Conservation (phyloP, 2,888 invertebrate genomes). For the Cinara cedri region DNA sequence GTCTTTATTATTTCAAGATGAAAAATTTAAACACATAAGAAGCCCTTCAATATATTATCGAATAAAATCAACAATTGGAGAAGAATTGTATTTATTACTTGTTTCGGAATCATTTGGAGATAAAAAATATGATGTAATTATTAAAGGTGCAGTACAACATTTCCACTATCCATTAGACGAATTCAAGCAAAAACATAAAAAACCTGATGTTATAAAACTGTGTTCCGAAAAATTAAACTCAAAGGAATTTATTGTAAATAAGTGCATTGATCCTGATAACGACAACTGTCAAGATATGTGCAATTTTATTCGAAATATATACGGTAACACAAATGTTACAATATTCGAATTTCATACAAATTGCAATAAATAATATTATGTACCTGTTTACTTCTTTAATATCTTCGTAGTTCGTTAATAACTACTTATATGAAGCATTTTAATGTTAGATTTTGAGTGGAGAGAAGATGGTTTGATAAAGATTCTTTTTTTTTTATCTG, state of each 20-base stretch:
- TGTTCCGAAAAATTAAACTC: not conserved
- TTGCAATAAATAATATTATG: not conserved
- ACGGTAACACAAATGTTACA: not conserved
- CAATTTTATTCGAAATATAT: not conserved
- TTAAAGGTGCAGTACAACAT: not conserved
- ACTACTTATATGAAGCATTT: too few species aligned
- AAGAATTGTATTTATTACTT: not conserved
- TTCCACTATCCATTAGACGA: not conserved
- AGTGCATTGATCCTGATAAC: not conserved
- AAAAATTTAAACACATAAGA: not conserved
- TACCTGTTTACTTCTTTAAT: too few species aligned
- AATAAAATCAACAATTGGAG: slow-evolving; percentile 9
- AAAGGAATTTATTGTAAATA: not conserved
- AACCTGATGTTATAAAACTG: not conserved
- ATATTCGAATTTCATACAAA: not conserved
- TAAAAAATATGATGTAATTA: not conserved
- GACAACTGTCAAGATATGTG: slow-evolving; percentile 29
- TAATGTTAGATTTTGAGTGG: too few species aligned
- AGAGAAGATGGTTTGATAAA: too few species aligned
- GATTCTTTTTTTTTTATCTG: too few species aligned
- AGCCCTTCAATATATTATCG: slow-evolving; percentile 21
- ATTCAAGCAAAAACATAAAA: not conserved
- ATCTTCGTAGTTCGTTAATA: too few species aligned
- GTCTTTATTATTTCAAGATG: not conserved
- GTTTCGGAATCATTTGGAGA: slow-evolving; percentile 2